phyloP scores from a whole-genome alignment of 2,888 invertebrate species.

The Cartodere bifasciata region DNA sequence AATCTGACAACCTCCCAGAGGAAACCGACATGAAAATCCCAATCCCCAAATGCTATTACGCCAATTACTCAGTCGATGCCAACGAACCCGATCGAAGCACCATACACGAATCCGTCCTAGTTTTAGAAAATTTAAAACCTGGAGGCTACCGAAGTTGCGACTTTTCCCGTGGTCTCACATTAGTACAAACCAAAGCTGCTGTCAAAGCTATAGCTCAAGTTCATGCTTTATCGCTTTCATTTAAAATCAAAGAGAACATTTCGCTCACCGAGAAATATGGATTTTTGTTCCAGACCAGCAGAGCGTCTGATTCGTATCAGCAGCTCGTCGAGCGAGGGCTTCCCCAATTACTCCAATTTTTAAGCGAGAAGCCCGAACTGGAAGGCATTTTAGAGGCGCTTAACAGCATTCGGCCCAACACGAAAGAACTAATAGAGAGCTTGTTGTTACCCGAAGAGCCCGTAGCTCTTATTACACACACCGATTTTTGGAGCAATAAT shows the following conservation, averaged over 20 bases:
- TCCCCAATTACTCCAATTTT: conserved; percentile 60
- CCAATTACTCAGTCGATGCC: conserved; percentile 43
- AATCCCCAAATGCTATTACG: conserved; percentile 58
- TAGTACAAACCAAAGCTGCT: conserved; percentile 53
- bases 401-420: conserved; percentile 46
- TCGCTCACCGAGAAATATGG: conserved; percentile 43
- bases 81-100: conserved; percentile 33
- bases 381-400: conserved; percentile 48
- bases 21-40: conserved; percentile 43
- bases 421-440: conserved; percentile 58
- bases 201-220: conserved; percentile 58
- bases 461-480: conserved; percentile 63
- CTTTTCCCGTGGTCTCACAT: conserved; percentile 54
- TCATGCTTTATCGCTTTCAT: conserved; percentile 57
- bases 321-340: conserved; percentile 65
- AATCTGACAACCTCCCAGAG: conserved; percentile 30
- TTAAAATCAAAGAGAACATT: conserved; percentile 43
- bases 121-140: conserved; percentile 60
- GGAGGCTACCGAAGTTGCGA: conserved; percentile 51
- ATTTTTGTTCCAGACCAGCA: conserved; percentile 64
- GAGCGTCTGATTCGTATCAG: conserved; percentile 69
- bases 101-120: conserved; percentile 56
- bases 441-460: conserved; percentile 61
- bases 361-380: conserved; percentile 52
- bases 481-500: conserved; percentile 77